Evolutionary conservation across 2,888 invertebrate genomes (phyloP).

Genomic region (Coleophora flavipennella): DNA sequence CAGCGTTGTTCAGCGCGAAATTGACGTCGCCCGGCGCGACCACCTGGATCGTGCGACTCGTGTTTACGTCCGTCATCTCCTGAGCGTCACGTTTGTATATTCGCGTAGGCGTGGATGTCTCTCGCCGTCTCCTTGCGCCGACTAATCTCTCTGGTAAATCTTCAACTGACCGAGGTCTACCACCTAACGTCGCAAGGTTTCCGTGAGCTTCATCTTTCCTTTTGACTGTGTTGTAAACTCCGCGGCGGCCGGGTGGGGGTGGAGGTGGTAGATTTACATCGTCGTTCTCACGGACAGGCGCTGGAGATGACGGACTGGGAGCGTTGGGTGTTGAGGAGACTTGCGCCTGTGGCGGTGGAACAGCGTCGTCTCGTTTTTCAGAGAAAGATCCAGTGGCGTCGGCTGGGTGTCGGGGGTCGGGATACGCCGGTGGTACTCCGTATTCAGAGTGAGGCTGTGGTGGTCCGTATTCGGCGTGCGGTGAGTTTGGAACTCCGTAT

Average conservation of each 20-base stretch:
- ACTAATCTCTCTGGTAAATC: slow-evolving; percentile 84
- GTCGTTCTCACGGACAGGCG: slow-evolving; percentile 67
- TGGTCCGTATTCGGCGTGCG: slow-evolving; percentile 80
- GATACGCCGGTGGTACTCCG: slow-evolving; percentile 85
- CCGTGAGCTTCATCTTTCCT: slow-evolving; percentile 85
- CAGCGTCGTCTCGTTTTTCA: slow-evolving; percentile 84
- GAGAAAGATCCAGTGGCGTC: slow-evolving; percentile 88
- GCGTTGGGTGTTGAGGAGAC: slow-evolving; percentile 81
- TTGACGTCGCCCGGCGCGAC: slow-evolving; percentile 95
- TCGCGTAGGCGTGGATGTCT: slow-evolving; percentile 77
- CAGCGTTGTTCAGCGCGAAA: slow-evolving; percentile 85
- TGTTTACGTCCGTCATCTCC: slow-evolving; percentile 94
- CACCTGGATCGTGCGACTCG: slow-evolving; percentile 91
- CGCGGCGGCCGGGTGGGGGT: slow-evolving; percentile 85
- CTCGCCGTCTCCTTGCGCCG: slow-evolving; percentile 78
- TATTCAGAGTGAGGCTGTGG: slow-evolving; percentile 77
- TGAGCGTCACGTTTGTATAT: slow-evolving; percentile 89
- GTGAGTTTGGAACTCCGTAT: slow-evolving; percentile 71
- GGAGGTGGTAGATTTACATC: slow-evolving; percentile 88
- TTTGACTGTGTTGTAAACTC: slow-evolving; percentile 87
- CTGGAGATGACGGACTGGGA: slow-evolving; percentile 67
- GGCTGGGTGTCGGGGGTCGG: slow-evolving; percentile 90
- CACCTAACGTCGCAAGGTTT: slow-evolving; percentile 85
- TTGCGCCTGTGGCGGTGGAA: slow-evolving; percentile 87
- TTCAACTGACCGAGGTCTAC: slow-evolving; percentile 91